Evolutionary conservation across 2,113 vertebrate species (phyloP), one percentile per base, ranked within the genome.

Genomic region (Rhinopomastus cyanomelas): DNA sequence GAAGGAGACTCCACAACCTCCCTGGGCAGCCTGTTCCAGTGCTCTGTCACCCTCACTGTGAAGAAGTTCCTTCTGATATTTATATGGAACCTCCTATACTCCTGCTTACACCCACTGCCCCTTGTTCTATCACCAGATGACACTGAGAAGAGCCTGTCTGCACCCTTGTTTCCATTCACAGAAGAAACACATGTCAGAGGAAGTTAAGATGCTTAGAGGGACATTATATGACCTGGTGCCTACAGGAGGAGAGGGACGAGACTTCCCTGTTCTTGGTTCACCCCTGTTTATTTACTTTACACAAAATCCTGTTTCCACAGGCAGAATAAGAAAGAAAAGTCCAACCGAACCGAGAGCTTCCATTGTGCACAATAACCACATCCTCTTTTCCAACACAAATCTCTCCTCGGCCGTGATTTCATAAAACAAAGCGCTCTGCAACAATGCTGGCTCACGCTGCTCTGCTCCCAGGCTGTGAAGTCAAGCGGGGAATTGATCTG

Each of bases 341-440:
- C 74, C 52, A 91, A 91, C 29, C 53, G 62, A 92, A 89, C 13
- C 30, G 90, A 23, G 9, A 51, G 67, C 62, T 92, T 87, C 71
- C 37, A 90, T 46, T 74, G 81, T 74, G 56, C 72, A 77, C 68
- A 83, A 83, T 91, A 91, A 48, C 37, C 79, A 83, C 39, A 89
- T 93, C 79, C 49, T 93, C 60, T 57, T 93, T 85, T 82, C 84
- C 71, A 92, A 87, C 66, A 90, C 75, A 93, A 92, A 93, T 92
- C 71, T 87, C 56, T 93, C 91, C 76, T 88, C 62, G 49, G 81
- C 44, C 51, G 53, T 17, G 57, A 46, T 81, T 93, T 93, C 78
- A 92, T 17, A 76, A 79, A 90, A 93, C 91, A 93, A 96, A 93
- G 71, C 74, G 42, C 14, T 62, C 27, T 79, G 71, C 62, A 90